These are phyloP conservation scores for Pantherophis alleghaniensis DNA, from an alignment of 2,797 vertebrate genomes.

Conservation along the genomic window DNA sequence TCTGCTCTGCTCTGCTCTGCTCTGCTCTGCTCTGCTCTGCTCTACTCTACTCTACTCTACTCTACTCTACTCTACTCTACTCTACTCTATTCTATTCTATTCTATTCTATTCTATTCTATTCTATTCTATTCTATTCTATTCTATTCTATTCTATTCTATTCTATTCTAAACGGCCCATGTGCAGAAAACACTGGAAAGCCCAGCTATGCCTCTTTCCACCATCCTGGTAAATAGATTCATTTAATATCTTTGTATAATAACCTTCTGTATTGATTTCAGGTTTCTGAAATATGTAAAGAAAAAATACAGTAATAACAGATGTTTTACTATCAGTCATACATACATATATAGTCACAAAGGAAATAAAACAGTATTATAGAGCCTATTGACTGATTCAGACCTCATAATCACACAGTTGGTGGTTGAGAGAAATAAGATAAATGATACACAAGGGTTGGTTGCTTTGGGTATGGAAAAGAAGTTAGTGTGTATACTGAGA, in stretches of 20 bases:
- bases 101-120: no score
- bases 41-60: accelerated
- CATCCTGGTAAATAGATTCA: neutral
- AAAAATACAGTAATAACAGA: neutral
- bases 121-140: no score
- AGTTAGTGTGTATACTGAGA: neutral
- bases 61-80: no score
- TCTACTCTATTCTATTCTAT: accelerated
- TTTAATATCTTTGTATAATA: neutral
- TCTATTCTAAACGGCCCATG: neutral
- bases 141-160: no score
- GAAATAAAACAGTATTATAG: neutral
- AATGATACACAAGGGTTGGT: neutral
- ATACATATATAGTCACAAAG: neutral
- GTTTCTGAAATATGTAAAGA: neutral
- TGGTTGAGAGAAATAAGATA: neutral
- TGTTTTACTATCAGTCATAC: neutral
- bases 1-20: accelerated
- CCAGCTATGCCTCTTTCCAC: neutral
- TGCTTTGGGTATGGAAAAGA: neutral
- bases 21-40: accelerated
- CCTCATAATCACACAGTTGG: neutral
- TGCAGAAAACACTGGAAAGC: neutral
- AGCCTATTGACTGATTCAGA: neutral
- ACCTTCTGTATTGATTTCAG: neutral